Evolutionary conservation across 2,797 vertebrate species (phyloP), one percentile per base, ranked within the genome.

Genomic region (Danio tinwini): DNA sequence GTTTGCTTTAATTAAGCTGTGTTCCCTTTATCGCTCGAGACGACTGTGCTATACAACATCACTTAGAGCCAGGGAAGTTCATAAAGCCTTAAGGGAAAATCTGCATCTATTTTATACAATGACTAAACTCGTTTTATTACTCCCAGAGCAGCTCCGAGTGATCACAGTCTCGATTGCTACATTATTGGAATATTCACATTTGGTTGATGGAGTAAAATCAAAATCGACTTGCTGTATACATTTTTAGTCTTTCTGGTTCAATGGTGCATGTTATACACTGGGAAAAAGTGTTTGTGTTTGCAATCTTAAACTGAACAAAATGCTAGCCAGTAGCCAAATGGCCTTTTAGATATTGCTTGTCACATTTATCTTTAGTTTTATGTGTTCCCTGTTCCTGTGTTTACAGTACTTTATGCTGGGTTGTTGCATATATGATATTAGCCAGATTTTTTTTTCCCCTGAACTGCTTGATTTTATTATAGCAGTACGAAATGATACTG

Each of bases 1-100:
- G 56, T 62, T 76, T 76, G 45, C 53, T 63, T 67, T 53, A 40
- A 80, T 77, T 53, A 53, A 16, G 14, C 68, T 29, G 59, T 49
- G 59, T 58, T 40, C 19, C 62, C 53, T 19, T 40, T 69, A 44
- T 62, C 56, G 16, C 76, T 62, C 11, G 37, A 70, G 65, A 71
- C 0, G 14, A 39, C 19, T 53, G 45, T 1, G 9, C 17, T 16
- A 65, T 73, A 39, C 61, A 63, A 56, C 47, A 39, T 39, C 14
- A 63, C 47, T 42, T 12, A 50, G 12, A 75, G 45, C 45, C 44
- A 39, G 37, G 55, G 14, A 73, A 21, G 74, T 76, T 21, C 70
- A 17, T 50, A 52, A 62, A 40, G 17, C 76, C 55, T 12, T 42
- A 21, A 5, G 56, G 44, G 47, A 12, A 50, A 70, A 61, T 61